Evolutionary conservation across 53 echinoderm and acorn worm genomes (phyloP).

Genomic region (Crossaster papposus): DNA sequence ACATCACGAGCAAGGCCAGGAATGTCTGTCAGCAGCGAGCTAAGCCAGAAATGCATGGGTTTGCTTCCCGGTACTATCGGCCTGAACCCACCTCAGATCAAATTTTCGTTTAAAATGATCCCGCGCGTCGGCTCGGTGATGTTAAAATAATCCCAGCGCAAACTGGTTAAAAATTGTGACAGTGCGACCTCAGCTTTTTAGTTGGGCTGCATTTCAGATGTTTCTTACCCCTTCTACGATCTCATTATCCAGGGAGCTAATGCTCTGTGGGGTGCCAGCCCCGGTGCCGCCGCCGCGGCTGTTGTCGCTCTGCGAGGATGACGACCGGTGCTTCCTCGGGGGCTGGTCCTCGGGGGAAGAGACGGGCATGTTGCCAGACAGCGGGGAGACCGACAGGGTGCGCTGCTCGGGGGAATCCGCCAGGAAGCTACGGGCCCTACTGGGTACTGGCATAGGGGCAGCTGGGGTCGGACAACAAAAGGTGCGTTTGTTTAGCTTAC

Average conservation of each 20-base stretch:
- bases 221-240: constrained; percentile 74
- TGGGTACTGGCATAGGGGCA: constrained; percentile 96
- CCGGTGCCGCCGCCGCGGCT: constrained; percentile 40
- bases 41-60: no score
- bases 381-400: constrained; percentile 87
- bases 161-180: no score
- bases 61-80: no score
- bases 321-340: constrained; percentile 54
- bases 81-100: no score
- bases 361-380: constrained; percentile 90
- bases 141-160: no score
- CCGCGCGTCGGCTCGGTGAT: no score
- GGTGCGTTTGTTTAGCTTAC: no score
- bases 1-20: no score
- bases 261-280: constrained; percentile 61
- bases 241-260: constrained; percentile 69
- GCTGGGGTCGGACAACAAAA: constrained; percentile 45
- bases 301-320: constrained; percentile 41
- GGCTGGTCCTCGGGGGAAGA: constrained; percentile 95
- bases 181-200: no score
- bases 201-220: not conserved
- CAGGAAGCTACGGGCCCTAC: constrained; percentile 78
- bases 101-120: no score
- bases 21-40: no score
- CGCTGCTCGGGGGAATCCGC: constrained; percentile 84